Evolutionary conservation across 2,888 invertebrate species (phyloP).

Genomic region (Athalia cordata): DNA sequence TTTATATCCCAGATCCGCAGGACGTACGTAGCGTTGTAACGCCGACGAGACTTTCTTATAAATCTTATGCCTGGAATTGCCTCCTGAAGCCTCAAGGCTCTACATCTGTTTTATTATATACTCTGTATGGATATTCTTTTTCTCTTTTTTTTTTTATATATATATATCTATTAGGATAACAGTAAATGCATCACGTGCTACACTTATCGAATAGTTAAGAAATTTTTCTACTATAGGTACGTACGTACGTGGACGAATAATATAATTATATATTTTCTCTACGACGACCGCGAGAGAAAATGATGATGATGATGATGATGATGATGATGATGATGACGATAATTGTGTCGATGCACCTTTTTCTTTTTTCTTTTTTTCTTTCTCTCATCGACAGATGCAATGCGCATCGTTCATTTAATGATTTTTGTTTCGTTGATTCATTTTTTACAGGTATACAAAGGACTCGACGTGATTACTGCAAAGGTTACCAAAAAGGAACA

Average conservation of each 20-base stretch:
- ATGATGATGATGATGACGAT: too few relatives aligned
- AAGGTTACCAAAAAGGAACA: slow-evolving; percentile 91
- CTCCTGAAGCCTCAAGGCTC: not conserved
- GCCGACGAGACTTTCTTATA: not conserved
- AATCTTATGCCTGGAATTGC: not conserved
- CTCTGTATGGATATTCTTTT: not conserved
- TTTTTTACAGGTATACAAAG: slow-evolving; percentile 89
- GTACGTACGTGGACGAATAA: too few relatives aligned
- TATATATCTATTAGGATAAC: not conserved
- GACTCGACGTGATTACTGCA: slow-evolving; percentile 94
- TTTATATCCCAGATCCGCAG: not conserved
- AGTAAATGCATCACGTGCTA: too few relatives aligned
- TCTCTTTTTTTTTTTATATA: not conserved
- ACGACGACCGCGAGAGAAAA: too few relatives aligned
- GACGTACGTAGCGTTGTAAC: not conserved
- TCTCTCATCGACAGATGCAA: not conserved
- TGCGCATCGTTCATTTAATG: not conserved
- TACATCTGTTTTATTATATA: too few relatives aligned
- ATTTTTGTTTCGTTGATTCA: not conserved
- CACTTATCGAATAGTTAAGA: too few relatives aligned
- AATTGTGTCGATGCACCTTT: not conserved
- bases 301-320: too few relatives aligned
- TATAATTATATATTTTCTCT: too few relatives aligned
- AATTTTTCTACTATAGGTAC: too few relatives aligned
- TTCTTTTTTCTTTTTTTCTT: not conserved